Evolutionary conservation across 2,797 vertebrate species (phyloP).

Genomic region (Enoplosus armatus): DNA sequence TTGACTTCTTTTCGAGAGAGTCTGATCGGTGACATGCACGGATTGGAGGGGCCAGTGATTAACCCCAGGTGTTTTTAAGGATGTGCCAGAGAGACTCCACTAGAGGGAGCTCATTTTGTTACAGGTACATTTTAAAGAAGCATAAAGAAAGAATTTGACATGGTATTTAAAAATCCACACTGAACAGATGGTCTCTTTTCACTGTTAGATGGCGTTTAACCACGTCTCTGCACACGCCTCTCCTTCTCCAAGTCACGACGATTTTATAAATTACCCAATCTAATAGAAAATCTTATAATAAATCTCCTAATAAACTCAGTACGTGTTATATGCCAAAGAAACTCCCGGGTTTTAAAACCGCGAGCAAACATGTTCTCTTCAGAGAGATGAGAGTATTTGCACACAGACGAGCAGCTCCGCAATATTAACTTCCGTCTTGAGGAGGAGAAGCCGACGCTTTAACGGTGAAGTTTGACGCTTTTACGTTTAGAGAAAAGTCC

Average conservation of each 20-base stretch:
- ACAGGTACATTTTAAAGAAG: background rate
- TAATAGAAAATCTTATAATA: too few species aligned
- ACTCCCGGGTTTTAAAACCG: background rate
- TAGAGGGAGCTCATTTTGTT: background rate
- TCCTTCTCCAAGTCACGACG: background rate
- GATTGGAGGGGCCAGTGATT: background rate
- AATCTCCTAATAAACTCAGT: slow-evolving; percentile 11
- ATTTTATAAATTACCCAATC: slow-evolving; percentile 8
- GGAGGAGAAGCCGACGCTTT: slow-evolving; percentile 10
- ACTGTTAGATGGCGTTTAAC: too few species aligned
- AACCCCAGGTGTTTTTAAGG: background rate
- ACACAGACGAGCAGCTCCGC: background rate
- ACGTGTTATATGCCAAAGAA: background rate
- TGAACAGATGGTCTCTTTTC: background rate
- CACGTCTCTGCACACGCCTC: background rate
- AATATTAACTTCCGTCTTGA: background rate
- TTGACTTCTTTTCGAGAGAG: background rate
- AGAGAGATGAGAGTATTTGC: background rate
- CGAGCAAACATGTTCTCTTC: background rate
- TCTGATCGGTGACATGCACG: background rate
- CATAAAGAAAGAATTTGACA: background rate
- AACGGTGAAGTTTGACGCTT: background rate
- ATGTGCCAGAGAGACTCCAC: background rate
- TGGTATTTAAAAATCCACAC: background rate
- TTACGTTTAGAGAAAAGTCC: slow-evolving; percentile 20